phyloP scores from a whole-genome alignment of 2,888 invertebrate genomes.

The Athalia circularis region DNA sequence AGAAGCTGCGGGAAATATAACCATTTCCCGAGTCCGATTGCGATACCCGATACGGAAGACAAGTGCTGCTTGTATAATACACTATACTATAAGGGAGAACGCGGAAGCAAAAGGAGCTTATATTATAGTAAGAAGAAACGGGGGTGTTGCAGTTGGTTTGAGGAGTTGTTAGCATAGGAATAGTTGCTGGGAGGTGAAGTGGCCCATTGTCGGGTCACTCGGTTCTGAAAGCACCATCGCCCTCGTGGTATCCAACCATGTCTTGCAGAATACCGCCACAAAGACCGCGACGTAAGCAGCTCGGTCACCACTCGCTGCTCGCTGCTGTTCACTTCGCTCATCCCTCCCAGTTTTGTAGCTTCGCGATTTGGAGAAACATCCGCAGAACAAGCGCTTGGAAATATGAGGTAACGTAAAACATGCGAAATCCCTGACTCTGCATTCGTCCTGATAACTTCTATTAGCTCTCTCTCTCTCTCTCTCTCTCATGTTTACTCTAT shows the following conservation, averaged over 20 bases:
- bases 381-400: too few species aligned
- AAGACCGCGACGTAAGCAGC: neutral
- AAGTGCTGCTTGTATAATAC: too few species aligned
- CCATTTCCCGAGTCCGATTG: too few species aligned
- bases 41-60: too few species aligned
- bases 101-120: neutral
- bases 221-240: slow-evolving; percentile 51
- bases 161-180: slow-evolving; percentile 70
- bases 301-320: neutral
- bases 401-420: too few species aligned
- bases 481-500: too few species aligned
- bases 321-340: slow-evolving; percentile 5
- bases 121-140: neutral
- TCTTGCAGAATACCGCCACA: neutral
- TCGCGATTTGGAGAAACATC: too few species aligned
- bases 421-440: too few species aligned
- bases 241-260: slow-evolving; percentile 14
- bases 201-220: slow-evolving; percentile 71
- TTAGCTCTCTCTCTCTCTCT: too few species aligned
- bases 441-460: too few species aligned
- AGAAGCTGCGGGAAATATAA: too few species aligned
- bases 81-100: too few species aligned
- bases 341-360: neutral
- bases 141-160: neutral
- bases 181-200: slow-evolving; percentile 68